Percentiles rank a stretch among this genome's conserved stretches.
Evolutionary conservation across 2,797 vertebrate species (phyloP).

Genomic region (Myioborus miniatus): DNA sequence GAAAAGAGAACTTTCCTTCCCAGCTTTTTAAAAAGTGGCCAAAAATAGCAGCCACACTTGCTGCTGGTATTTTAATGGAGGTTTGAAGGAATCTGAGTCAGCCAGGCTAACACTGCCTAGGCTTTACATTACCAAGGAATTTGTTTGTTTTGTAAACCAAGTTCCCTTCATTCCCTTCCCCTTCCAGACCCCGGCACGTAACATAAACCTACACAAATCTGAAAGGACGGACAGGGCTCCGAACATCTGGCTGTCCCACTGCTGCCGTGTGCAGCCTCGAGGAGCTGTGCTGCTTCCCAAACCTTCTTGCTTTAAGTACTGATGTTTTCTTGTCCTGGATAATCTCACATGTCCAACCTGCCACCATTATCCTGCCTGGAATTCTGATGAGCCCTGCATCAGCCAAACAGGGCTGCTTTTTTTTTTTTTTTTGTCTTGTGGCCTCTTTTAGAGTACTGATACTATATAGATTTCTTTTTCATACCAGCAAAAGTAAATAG

Average conservation of each 20-base stretch:
- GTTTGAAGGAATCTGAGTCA: constrained; percentile 82
- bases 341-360: constrained; percentile 49
- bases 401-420: accelerated
- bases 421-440: background rate
- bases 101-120: constrained; percentile 74
- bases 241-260: constrained; percentile 19
- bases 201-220: constrained; percentile 49
- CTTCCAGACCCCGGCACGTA: constrained; percentile 5
- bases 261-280: background rate
- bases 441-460: background rate
- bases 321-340: background rate
- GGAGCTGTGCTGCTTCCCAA: background rate
- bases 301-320: background rate
- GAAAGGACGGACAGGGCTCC: background rate
- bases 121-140: constrained; percentile 81
- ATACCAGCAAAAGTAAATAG: background rate
- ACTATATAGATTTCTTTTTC: background rate
- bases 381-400: background rate
- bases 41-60: constrained; percentile 65
- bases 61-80: constrained; percentile 84
- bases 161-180: constrained; percentile 67
- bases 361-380: constrained; percentile 1
- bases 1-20: constrained; percentile 14
- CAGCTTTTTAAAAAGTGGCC: constrained; percentile 52
- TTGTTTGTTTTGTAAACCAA: constrained; percentile 85